These are phyloP conservation scores for Rhinichthys osculus DNA, from an alignment of 2,797 vertebrate species.

Conservation along the genomic window DNA sequence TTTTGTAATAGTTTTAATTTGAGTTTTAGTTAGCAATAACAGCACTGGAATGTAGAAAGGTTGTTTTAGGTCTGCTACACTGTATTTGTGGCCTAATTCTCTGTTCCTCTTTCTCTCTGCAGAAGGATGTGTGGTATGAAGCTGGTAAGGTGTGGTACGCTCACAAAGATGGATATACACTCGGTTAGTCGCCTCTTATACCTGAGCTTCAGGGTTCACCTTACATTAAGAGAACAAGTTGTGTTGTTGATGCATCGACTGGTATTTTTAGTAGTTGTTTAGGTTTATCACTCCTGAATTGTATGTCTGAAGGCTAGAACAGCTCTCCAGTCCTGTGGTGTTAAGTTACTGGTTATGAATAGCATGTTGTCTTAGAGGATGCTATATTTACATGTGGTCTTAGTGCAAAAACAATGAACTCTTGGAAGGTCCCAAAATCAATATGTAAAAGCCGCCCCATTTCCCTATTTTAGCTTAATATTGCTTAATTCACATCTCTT, in stretches of 20 bases:
- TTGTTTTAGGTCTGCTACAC: neutral
- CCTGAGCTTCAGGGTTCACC: neutral
- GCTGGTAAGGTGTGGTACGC: slow-evolving; percentile 89
- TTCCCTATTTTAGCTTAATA: neutral
- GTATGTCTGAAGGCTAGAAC: neutral
- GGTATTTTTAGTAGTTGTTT: neutral
- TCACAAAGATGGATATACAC: slow-evolving; percentile 84
- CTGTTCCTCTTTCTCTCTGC: slow-evolving; percentile 25
- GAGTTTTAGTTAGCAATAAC: neutral
- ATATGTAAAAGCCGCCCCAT: neutral
- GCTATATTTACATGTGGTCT: slow-evolving; percentile 6
- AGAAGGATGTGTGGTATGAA: slow-evolving; percentile 89
- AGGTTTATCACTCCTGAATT: neutral
- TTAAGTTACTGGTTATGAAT: slow-evolving; percentile 48
- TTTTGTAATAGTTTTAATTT: neutral
- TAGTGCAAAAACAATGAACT: too few species aligned
- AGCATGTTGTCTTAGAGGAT: neutral
- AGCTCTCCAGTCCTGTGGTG: slow-evolving; percentile 19
- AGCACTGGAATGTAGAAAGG: neutral
- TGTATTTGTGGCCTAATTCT: neutral
- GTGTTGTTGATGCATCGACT: neutral
- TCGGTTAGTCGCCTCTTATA: slow-evolving; percentile 78
- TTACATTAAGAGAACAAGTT: neutral
- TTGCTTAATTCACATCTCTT: neutral
- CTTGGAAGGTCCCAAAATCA: too few species aligned